These are phyloP conservation scores for Ligdia adustata DNA, from an alignment of 2,888 invertebrate species.

Conservation along the genomic window DNA sequence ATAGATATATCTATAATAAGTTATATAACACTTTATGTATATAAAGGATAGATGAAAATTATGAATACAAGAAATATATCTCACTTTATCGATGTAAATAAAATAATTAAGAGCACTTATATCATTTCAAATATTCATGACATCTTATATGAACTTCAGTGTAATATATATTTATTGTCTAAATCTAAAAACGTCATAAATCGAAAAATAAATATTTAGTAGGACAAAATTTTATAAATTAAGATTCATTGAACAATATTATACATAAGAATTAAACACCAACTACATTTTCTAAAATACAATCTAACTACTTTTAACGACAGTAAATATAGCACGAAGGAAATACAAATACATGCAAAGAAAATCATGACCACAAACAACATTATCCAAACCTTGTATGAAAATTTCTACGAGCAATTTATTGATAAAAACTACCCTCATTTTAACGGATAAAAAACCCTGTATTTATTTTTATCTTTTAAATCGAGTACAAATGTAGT, in stretches of 20 bases:
- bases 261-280: conserved; percentile 21
- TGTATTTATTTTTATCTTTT: too few relatives aligned
- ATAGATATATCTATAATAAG: neutral
- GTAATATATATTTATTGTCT: neutral
- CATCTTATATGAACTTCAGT: neutral
- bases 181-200: neutral
- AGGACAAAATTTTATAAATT: conserved; percentile 1
- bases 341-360: too few relatives aligned
- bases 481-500: too few relatives aligned
- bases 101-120: too few relatives aligned
- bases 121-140: too few relatives aligned
- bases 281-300: conserved; percentile 10
- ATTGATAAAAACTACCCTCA: too few relatives aligned
- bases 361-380: too few relatives aligned
- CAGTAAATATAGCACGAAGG: conserved; percentile 8
- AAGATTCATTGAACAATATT: conserved; percentile 11
- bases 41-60: neutral
- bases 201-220: conserved; percentile 3
- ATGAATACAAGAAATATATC: neutral
- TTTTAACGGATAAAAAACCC: too few relatives aligned
- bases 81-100: neutral
- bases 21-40: neutral
- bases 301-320: conserved; percentile 12
- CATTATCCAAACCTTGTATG: too few relatives aligned
- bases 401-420: too few relatives aligned